A percentile compares a stretch with the other conserved stretches of the same genome.
phyloP scores from a whole-genome alignment of 2,113 vertebrate species.

The Aegithalos caudatus region DNA sequence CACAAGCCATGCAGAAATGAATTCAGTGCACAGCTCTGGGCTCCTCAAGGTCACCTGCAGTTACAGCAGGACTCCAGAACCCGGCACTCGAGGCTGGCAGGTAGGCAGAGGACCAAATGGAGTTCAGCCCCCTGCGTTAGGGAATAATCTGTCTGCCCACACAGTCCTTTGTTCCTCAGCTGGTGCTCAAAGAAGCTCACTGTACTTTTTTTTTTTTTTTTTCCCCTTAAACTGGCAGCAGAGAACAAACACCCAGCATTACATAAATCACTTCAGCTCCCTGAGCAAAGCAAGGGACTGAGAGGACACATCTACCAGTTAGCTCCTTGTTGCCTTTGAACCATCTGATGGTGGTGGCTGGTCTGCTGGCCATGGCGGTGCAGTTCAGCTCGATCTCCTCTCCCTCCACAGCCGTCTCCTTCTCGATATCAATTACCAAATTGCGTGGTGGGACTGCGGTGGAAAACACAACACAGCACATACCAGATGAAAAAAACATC shows the following conservation, averaged over 20 bases:
- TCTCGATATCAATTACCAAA: slow-evolving; percentile 90
- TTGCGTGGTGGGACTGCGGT: slow-evolving; percentile 89
- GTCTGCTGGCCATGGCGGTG: slow-evolving; percentile 92
- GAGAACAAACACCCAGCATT: neutral
- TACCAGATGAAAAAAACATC: neutral
- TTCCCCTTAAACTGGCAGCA: neutral
- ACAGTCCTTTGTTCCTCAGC: neutral
- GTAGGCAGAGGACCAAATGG: neutral
- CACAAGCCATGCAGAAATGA: neutral
- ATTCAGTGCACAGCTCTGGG: neutral
- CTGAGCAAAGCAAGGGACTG: neutral
- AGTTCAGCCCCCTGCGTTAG: neutral
- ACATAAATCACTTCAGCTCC: neutral
- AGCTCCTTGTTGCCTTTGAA: slow-evolving; percentile 95
- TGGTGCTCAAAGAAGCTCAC: neutral
- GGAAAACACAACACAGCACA: neutral
- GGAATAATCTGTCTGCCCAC: neutral
- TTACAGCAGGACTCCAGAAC: neutral
- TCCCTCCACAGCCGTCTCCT: slow-evolving; percentile 89
- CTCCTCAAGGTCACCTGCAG: neutral
- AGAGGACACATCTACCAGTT: slow-evolving; percentile 73
- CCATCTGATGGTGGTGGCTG: slow-evolving; percentile 92
- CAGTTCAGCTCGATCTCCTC: slow-evolving; percentile 98
- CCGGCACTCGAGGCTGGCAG: neutral
- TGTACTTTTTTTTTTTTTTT: neutral